phyloP scores from a whole-genome alignment of 2,888 invertebrate genomes.

The Tachina lurida region DNA sequence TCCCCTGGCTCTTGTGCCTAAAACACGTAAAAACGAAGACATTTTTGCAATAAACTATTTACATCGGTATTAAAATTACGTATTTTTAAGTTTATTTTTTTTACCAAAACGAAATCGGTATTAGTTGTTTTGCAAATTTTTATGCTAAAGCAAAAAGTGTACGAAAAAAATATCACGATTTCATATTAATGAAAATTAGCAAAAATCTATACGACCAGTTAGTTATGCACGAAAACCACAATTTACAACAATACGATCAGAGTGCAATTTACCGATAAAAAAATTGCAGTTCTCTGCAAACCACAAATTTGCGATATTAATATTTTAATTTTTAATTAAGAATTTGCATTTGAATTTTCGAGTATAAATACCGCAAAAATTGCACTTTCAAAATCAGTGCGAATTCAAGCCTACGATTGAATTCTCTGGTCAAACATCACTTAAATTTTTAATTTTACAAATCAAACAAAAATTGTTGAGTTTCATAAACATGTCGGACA shows the following conservation, averaged over 20 bases:
- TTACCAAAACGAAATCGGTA: too few relatives aligned
- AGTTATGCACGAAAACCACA: too few relatives aligned
- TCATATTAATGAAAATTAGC: too few relatives aligned
- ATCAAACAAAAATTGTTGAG: not conserved
- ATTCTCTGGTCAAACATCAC: not conserved
- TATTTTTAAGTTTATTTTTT: too few relatives aligned
- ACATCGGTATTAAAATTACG: too few relatives aligned
- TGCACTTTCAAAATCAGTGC: conserved; percentile 40
- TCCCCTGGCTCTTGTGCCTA: too few relatives aligned
- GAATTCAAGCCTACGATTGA: conserved; percentile 29
- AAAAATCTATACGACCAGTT: too few relatives aligned
- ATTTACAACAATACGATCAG: not conserved
- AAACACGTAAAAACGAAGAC: too few relatives aligned
- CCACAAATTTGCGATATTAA: conserved; percentile 60
- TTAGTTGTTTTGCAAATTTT: too few relatives aligned
- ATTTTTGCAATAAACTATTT: too few relatives aligned
- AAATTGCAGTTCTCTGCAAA: conserved; percentile 43
- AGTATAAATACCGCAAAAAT: conserved; percentile 56
- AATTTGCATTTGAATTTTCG: not conserved
- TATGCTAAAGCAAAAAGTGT: too few relatives aligned
- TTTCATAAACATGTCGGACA: conserved; percentile 25
- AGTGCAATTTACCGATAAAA: conserved; percentile 42
- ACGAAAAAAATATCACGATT: too few relatives aligned
- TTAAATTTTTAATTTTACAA: not conserved
- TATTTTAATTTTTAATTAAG: not conserved